These are phyloP conservation scores for Dromiciops gliroides DNA, from an alignment of 2,113 vertebrate species.

Conservation along the genomic window DNA sequence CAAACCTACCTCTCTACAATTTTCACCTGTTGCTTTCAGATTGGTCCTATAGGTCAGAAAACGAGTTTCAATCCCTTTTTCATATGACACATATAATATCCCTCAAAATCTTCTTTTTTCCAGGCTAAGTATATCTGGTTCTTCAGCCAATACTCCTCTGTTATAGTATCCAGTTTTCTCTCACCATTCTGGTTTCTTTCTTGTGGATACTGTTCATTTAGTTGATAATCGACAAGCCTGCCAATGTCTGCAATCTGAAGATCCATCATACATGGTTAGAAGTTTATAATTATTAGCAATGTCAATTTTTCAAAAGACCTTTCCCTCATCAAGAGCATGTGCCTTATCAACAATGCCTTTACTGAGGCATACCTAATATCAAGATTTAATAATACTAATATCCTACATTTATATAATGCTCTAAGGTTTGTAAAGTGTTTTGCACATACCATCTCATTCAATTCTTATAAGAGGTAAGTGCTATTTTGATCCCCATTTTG, in stretches of 20 bases:
- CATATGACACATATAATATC: neutral
- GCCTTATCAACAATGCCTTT: neutral
- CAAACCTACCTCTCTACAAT: neutral
- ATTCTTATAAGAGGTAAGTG: neutral
- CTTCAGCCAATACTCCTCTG: neutral
- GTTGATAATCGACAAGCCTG: neutral
- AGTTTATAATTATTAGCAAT: neutral
- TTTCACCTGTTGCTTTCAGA: neutral
- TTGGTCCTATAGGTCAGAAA: neutral
- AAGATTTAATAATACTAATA: neutral
- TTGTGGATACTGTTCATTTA: neutral
- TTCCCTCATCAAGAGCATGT: neutral
- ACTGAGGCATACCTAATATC: neutral
- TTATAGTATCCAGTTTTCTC: neutral
- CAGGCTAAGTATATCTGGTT: neutral
- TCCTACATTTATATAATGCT: neutral
- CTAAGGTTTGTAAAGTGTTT: neutral
- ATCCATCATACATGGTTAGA: neutral
- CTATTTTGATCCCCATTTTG: neutral
- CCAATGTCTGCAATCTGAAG: neutral
- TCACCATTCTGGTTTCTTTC: neutral
- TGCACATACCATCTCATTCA: neutral
- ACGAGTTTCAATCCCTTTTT: neutral
- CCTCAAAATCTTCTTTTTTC: neutral
- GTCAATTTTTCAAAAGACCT: neutral